A percentile compares a stretch with the other conserved stretches of the same genome.
These are phyloP conservation scores for Sclerurus mexicanus DNA, from an alignment of 2,113 vertebrate genomes.

Conservation along the genomic window DNA sequence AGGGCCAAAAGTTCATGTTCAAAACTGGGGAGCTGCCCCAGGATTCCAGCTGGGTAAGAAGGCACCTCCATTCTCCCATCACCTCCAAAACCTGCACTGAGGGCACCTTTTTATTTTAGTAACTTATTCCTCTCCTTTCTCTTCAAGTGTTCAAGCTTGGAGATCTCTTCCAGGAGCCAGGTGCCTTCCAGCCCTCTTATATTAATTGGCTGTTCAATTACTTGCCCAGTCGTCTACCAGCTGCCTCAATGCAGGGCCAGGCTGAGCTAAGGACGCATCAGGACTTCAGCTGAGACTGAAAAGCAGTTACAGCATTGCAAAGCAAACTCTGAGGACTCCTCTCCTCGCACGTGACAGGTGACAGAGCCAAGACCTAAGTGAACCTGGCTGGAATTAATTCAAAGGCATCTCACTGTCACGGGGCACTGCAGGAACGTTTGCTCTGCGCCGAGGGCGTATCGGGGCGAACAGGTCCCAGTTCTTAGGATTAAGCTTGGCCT, in stretches of 20 bases:
- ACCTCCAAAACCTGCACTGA: neutral
- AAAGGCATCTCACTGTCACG: neutral
- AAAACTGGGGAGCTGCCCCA: neutral
- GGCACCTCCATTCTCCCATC: neutral
- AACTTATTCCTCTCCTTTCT: neutral
- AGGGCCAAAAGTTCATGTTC: neutral
- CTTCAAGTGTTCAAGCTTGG: neutral
- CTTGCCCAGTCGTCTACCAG: neutral
- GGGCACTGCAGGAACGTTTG: neutral
- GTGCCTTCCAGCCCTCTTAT: neutral
- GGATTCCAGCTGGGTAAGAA: neutral
- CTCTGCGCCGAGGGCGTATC: fast-evolving
- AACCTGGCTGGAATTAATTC: neutral
- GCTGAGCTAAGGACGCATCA: neutral
- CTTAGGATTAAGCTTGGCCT: neutral
- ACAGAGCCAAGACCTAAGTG: neutral
- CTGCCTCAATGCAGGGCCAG: neutral
- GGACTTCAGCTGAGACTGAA: neutral
- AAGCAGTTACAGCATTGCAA: neutral
- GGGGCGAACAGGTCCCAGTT: neutral
- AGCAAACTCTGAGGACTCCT: neutral
- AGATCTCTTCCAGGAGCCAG: neutral
- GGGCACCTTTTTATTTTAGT: neutral
- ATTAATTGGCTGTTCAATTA: neutral
- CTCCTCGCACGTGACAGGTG: neutral